Conservation (phyloP, 2,113 vertebrate species). For the Dasypus novemcinctus region DNA sequence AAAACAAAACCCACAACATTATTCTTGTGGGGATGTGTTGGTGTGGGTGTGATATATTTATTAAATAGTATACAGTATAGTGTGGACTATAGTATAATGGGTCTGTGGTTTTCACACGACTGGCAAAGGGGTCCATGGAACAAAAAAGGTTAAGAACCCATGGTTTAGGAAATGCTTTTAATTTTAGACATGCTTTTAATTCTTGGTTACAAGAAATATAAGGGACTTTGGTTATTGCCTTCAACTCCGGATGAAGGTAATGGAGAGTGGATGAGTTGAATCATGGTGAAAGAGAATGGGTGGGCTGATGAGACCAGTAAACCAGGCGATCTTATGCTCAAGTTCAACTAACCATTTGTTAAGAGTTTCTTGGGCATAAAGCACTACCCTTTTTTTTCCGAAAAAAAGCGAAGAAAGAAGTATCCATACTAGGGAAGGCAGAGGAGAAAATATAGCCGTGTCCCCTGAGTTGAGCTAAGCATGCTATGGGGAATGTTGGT, state of each 20-base stretch:
- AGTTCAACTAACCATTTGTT: slow-evolving; percentile 57
- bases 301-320: slow-evolving; percentile 7
- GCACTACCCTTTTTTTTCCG: neutral
- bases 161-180: slow-evolving; percentile 50
- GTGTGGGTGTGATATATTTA: too few species aligned
- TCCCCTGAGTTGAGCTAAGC: slow-evolving; percentile 24
- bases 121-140: too few species aligned
- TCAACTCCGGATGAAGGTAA: neutral
- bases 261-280: neutral
- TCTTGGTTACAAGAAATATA: slow-evolving; percentile 42
- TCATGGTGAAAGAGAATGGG: neutral
- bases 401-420: slow-evolving; percentile 57
- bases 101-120: too few species aligned
- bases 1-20: too few species aligned
- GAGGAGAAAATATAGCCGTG: slow-evolving; percentile 34
- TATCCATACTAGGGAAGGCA: slow-evolving; percentile 54
- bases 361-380: slow-evolving; percentile 45
- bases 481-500: slow-evolving; percentile 23
- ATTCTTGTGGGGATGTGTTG: too few species aligned
- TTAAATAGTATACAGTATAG: too few species aligned
- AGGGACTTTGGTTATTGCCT: neutral
- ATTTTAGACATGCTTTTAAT: slow-evolving; percentile 53
- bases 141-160: too few species aligned
- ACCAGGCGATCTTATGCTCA: neutral
- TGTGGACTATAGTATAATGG: too few species aligned